These are phyloP conservation scores for Okapia johnstoni DNA, from an alignment of 2,113 vertebrate species.

Conservation along the genomic window DNA sequence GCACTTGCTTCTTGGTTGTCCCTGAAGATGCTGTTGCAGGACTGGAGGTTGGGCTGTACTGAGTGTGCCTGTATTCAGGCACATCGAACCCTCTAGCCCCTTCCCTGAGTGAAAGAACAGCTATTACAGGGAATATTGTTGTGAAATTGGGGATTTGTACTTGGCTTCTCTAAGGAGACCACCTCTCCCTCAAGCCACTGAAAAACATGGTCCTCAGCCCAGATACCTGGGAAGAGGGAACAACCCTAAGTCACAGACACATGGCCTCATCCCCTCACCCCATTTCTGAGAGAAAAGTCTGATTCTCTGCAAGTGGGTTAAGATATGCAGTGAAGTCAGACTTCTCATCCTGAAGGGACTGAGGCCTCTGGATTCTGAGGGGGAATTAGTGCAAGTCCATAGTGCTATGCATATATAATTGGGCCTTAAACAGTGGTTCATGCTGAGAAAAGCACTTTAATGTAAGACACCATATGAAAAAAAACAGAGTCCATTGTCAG, in stretches of 20 bases:
- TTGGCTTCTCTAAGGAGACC: background rate
- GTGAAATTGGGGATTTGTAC: background rate
- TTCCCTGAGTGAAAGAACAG: background rate
- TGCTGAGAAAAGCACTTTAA: background rate
- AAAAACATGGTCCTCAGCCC: background rate
- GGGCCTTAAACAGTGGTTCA: background rate
- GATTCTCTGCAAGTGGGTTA: background rate
- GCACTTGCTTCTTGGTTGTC: background rate
- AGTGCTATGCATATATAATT: background rate
- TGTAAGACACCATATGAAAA: background rate
- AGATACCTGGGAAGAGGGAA: background rate
- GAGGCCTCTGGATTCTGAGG: background rate
- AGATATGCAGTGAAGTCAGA: background rate
- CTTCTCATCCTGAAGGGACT: background rate
- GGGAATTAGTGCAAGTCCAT: background rate
- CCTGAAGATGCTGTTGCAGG: background rate
- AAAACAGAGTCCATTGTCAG: background rate
- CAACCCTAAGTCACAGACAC: background rate
- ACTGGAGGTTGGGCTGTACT: background rate
- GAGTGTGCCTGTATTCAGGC: background rate
- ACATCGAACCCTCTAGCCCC: background rate
- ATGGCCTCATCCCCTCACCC: background rate
- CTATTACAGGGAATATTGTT: background rate
- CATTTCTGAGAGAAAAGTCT: background rate
- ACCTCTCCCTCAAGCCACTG: background rate